Conservation (phyloP, 2,113 vertebrate species). For the Zosterops borbonicus region DNA sequence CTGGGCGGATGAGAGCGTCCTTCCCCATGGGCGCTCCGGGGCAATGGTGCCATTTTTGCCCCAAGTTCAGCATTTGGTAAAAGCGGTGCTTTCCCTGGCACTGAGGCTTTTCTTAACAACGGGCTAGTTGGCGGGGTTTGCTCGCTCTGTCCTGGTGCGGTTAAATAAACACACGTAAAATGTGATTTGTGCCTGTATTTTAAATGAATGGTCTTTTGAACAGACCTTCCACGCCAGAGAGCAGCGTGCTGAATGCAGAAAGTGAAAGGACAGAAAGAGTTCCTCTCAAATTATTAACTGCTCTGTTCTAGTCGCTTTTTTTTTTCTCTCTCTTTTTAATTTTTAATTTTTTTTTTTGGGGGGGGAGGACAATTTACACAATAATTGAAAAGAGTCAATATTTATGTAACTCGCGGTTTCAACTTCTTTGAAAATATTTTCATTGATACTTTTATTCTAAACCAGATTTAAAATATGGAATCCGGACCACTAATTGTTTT, state of each 20-base stretch:
- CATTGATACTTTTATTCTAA: conserved; percentile 21
- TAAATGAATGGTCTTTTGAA: conserved; percentile 57
- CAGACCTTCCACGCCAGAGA: background rate
- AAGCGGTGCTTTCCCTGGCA: background rate
- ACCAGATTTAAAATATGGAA: background rate
- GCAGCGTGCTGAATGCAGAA: background rate
- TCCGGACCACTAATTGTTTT: conserved; percentile 4
- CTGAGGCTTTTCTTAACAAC: background rate
- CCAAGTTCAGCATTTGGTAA: conserved; percentile 28
- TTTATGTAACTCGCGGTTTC: background rate
- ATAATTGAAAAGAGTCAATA: background rate
- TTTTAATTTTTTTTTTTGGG: background rate
- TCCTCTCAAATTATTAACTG: conserved; percentile 11
- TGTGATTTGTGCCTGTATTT: conserved; percentile 46
- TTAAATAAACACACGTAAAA: conserved; percentile 58
- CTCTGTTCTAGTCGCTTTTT: background rate
- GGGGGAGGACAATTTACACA: background rate
- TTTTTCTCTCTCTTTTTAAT: background rate
- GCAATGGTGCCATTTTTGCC: background rate
- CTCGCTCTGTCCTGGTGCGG: background rate
- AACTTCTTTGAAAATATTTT: background rate
- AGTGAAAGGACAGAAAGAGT: conserved; percentile 26
- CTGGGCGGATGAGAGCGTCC: background rate
- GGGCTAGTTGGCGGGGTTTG: conserved; percentile 9
- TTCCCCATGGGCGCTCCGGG: background rate